Percentiles rank a stretch among this genome's conserved stretches.
Evolutionary conservation across 2,888 invertebrate species (phyloP).

Genomic region (Operophtera brumata): DNA sequence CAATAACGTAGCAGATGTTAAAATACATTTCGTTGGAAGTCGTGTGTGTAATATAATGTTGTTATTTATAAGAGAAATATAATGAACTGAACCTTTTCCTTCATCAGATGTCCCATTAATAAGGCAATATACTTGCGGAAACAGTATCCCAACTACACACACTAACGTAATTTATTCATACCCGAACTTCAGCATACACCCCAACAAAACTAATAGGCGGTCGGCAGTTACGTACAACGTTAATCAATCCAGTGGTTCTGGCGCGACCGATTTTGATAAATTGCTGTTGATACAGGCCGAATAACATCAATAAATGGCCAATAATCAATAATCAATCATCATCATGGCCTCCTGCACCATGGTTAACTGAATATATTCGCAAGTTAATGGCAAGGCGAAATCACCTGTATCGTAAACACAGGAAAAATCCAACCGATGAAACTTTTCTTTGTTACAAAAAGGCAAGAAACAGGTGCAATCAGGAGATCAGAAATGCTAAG

Average conservation of each 20-base stretch:
- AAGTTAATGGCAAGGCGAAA: no score
- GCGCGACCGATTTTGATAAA: conserved; percentile 14
- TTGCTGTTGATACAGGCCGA: conserved; percentile 6
- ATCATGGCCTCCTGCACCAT: no score
- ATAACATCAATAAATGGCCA: conserved; percentile 12
- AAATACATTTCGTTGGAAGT: no score
- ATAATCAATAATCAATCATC: no score
- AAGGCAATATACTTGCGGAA: conserved; percentile 1
- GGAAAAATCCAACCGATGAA: no score
- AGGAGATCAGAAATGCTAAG: no score
- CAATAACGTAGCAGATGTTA: no score
- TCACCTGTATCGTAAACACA: no score
- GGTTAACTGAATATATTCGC: no score
- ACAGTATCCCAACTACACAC: conserved; percentile 3
- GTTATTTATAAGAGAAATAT: background rate
- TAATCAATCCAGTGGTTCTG: conserved; percentile 13
- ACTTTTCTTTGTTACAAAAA: no score
- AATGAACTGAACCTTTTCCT: background rate
- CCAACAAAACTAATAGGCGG: conserved; percentile 9
- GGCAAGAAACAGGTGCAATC: no score
- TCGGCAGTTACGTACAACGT: conserved; percentile 17
- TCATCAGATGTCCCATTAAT: background rate
- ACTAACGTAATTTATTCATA: conserved; percentile 14
- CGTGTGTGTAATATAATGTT: background rate
- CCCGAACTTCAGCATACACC: conserved; percentile 2